Evolutionary conservation across 1,140 invertebrate genomes (phyloP), one percentile per base, ranked within the genome.

Genomic region (Sycophaga agraensis): DNA sequence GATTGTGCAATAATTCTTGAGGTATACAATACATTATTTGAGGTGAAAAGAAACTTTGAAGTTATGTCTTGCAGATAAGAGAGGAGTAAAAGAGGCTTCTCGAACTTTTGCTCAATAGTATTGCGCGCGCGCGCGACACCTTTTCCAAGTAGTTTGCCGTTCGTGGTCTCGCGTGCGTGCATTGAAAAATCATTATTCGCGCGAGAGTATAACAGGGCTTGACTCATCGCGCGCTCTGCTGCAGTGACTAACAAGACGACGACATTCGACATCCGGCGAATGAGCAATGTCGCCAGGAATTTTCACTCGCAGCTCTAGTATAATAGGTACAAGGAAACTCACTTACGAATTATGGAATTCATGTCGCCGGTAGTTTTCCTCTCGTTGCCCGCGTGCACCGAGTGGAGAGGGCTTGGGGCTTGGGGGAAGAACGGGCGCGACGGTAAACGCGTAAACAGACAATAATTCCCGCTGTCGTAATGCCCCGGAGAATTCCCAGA

Each of bases 291-390:
- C 49, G 39, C 40, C 26, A 60, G 49, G 59, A 61, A 61, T 61
- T 60, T 61, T 61, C 43, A 60, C 58, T 60, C 42, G n/a, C 28
- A 14, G 24, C 43, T 11, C 43, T 54, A 28, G 16, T 61, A 21
- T 19, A 61, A 55, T 54, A 55, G 50, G 50, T 37, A 61, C 50
- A 55, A 54, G 59, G 59, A 61, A 61, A 61, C 43, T 39, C 43
- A 24, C 42, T 61, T 55, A 61, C 59, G 34, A 61, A 61, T 61
- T 61, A 39, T 40, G 59, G 49, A 61, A 54, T 61, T 35, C 34
- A 21, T 54, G 59, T 46, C 43, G 42, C 37, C 45, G 21, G 35
- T 48, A 48, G 46, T 48, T 48, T 48, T 48, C 6, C 46, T 17
- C 46, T 14, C 26, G 19, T 19, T 19, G 28, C 28, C 11, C 28